These are phyloP conservation scores for Microplitis mediator DNA, from an alignment of 1,140 invertebrate species.

Conservation along the genomic window DNA sequence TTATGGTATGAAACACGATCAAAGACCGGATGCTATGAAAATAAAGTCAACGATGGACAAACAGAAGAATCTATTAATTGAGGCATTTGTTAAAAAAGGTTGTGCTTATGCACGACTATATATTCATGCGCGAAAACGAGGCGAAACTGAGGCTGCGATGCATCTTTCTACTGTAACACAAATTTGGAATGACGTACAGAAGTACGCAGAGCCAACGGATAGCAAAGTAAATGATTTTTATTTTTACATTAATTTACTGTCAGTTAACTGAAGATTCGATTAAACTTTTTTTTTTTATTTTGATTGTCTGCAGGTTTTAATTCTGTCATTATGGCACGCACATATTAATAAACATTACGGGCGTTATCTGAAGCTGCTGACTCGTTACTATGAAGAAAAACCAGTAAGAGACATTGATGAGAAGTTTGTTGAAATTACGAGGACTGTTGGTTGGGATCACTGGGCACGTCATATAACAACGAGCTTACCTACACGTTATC, in stretches of 20 bases:
- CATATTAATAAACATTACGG: slow-evolving; percentile 79
- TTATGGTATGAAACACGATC: slow-evolving; percentile 81
- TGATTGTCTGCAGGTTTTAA: slow-evolving; percentile 65
- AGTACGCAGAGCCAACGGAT: slow-evolving; percentile 81
- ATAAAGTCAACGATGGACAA: slow-evolving; percentile 86
- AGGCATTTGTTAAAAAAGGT: slow-evolving; percentile 78
- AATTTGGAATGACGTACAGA: slow-evolving; percentile 74
- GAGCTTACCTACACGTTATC: slow-evolving; percentile 70
- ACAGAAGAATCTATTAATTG: slow-evolving; percentile 76
- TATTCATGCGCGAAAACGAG: slow-evolving; percentile 53
- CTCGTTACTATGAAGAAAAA: slow-evolving; percentile 81
- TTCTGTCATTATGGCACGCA: slow-evolving; percentile 82
- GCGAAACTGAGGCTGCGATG: slow-evolving; percentile 47
- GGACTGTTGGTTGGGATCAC: slow-evolving; percentile 73
- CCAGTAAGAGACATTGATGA: slow-evolving; percentile 75
- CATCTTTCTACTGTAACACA: slow-evolving; percentile 65
- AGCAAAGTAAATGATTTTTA: slow-evolving; percentile 66
- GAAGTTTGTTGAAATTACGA: slow-evolving; percentile 71
- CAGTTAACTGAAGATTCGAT: slow-evolving; percentile 29
- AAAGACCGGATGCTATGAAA: slow-evolving; percentile 75
- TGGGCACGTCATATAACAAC: slow-evolving; percentile 64
- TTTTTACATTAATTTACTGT: slow-evolving; percentile 24
- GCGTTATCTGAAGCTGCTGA: slow-evolving; percentile 76
- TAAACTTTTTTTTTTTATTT: slow-evolving; percentile 23
- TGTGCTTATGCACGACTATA: slow-evolving; percentile 73